These are phyloP conservation scores for Ornithoptera priamus DNA, from an alignment of 2,888 invertebrate genomes.

Conservation along the genomic window DNA sequence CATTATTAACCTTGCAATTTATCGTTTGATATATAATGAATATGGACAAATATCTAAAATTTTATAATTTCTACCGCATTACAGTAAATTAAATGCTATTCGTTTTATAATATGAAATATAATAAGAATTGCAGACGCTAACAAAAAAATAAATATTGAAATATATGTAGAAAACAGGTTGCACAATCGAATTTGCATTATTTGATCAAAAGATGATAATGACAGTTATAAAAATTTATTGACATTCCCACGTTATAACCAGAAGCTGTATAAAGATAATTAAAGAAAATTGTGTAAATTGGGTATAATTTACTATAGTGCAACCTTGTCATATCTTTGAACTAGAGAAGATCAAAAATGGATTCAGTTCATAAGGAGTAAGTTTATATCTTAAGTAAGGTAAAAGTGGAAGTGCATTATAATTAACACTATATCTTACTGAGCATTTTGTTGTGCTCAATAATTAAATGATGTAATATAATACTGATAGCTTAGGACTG, in stretches of 20 bases:
- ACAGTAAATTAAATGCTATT: neutral
- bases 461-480: no score
- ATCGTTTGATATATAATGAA: no score
- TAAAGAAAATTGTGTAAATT: neutral
- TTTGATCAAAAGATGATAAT: constrained; percentile 1
- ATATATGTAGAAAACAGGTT: neutral
- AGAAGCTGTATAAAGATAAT: neutral
- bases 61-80: neutral
- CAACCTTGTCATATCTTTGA: neutral
- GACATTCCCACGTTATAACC: constrained; percentile 26
- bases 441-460: no score
- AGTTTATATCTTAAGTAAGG: no score
- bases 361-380: no score
- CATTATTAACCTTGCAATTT: no score
- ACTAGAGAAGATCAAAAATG: no score
- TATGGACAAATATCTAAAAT: no score
- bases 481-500: no score
- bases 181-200: constrained; percentile 5
- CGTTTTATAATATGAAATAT: neutral
- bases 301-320: neutral
- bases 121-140: neutral
- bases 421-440: no score
- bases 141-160: neutral
- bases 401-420: no score
- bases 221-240: constrained; percentile 14